Base-by-base conservation (phyloP, 2,888 invertebrate genomes). In the Strigamia transsilvanica region DNA sequence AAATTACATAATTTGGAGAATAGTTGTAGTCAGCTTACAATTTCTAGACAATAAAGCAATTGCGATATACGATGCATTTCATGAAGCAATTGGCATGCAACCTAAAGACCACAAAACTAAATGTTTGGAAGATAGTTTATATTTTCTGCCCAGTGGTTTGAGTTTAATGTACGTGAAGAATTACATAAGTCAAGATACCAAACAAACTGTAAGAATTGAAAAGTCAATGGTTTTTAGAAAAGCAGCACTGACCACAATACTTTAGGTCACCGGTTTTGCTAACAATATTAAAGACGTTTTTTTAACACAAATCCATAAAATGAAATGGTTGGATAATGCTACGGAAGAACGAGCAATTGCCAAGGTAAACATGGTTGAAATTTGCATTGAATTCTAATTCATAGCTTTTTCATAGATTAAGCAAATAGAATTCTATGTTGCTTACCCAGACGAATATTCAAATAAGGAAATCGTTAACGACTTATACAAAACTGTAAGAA, bases 221-320 rank as follows among this genome's bases (percentile, higher is more conserved):
- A 56, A 2, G n/a, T 56, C 56, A 7, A 9, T 38, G 21, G 21
- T 46, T 46, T n/a, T 18, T 56, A n/a, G n/a, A 21, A 56, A 18
- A 1, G 4, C 7, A 18, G 9, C 2, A 18, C 18, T 4, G n/a
- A 56, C n/a, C 0, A 9, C 18, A 6, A 56, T 56, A n/a, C 18
- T n/a, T 56, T 56, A 56, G 56, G 56, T 56, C 18, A 56, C 56
- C 15, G n/a, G n/a, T 56, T 56, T 56, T 6, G n/a, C 56, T n/a
- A 18, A 56, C 56, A 9, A 56, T 18, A 56, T 56, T 18, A n/a
- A 7, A n/a, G 56, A 56, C 1, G 56, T 18, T 18, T 56, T 56
- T 18, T n/a, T 56, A 18, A 18, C 21, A 7, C 18, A 56, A 56
- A 56, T 18, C 4, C 9, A 21, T 9, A 56, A 18, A 18, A 56